Evolutionary conservation across 2,888 invertebrate genomes (phyloP), one percentile per base, ranked within the genome.

Genomic region (Portevinia maculata): DNA sequence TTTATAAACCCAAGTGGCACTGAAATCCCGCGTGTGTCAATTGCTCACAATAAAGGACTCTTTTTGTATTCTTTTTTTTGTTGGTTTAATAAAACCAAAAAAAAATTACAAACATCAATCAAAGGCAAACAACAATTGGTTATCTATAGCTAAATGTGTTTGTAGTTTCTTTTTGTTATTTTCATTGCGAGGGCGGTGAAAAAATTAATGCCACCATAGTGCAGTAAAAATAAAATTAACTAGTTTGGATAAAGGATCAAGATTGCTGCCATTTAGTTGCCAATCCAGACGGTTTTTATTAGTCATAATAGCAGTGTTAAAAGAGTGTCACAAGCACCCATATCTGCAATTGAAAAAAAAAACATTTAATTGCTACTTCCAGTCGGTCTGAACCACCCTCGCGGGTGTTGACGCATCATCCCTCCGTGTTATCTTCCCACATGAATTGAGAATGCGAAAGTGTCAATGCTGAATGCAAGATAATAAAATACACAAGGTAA

Each of bases 321-420:
- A 17, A 28, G 15, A 60, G 46, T 60, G 44, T 34, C 15, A 15
- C 32, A 53, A 50, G 13, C 9, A 28, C 9, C 41, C 24, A 11
- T 7, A 32, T 19, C 3, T 19, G 44, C n/a, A 32, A 30, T 21
- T 2, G 15, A 1, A 30, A 19, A 44, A 6, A 28, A 59, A 41
- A 6, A n/a, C 9, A 0, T 15, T 30, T 39, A 13, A 19, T 24
- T 17, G 32, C 3, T 19, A 21, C 7, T 39, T 39, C 13, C 13
- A 39, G 15, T 32, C 46, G 32, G 32, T 3, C 55, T 39, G 28
- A 17, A 24, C 21, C 64, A 50, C 64, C 50, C 50, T 50, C 28
- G 37, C 11, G 64, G 64, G 64, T 64, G 50, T 39, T 37, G 28
- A 64, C 62, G 24, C 24, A 7, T 17, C 28, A 17, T 7, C 37